Evolutionary conservation across 1,140 invertebrate genomes (phyloP).

Genomic region (Tetraneura akinire): DNA sequence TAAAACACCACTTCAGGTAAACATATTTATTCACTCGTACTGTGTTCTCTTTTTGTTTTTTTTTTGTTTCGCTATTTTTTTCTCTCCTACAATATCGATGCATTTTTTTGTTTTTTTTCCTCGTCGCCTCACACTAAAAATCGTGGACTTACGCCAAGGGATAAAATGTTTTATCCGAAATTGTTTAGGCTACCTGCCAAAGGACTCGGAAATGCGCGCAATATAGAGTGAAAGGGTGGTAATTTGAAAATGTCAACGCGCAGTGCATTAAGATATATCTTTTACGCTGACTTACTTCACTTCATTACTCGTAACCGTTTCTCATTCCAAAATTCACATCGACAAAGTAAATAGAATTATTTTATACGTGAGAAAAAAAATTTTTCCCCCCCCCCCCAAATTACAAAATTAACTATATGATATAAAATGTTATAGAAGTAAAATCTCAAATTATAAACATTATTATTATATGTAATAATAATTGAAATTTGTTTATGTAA

Average conservation of each 20-base stretch:
- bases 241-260: constrained; percentile 40
- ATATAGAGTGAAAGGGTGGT: constrained; percentile 36
- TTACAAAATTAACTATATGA: neutral
- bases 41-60: neutral
- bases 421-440: too few relatives aligned
- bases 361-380: neutral
- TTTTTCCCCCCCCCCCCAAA: too few relatives aligned
- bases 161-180: constrained; percentile 51
- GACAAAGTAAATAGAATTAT: neutral
- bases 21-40: neutral
- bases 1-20: constrained; percentile 10
- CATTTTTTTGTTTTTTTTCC: constrained; percentile 31
- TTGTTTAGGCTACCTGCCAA: constrained; percentile 49
- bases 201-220: constrained; percentile 23
- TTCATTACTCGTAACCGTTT: constrained; percentile 27
- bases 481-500: neutral
- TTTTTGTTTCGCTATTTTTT: neutral
- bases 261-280: constrained; percentile 37
- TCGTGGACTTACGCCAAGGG: constrained; percentile 30
- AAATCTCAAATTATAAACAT: neutral
- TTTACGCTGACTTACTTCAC: constrained; percentile 25
- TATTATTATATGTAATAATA: too few relatives aligned
- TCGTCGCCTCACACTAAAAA: constrained; percentile 30
- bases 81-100: neutral
- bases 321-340: constrained; percentile 18